These are phyloP conservation scores for Trachelus troglodyta DNA, from an alignment of 2,888 invertebrate genomes.

Conservation along the genomic window DNA sequence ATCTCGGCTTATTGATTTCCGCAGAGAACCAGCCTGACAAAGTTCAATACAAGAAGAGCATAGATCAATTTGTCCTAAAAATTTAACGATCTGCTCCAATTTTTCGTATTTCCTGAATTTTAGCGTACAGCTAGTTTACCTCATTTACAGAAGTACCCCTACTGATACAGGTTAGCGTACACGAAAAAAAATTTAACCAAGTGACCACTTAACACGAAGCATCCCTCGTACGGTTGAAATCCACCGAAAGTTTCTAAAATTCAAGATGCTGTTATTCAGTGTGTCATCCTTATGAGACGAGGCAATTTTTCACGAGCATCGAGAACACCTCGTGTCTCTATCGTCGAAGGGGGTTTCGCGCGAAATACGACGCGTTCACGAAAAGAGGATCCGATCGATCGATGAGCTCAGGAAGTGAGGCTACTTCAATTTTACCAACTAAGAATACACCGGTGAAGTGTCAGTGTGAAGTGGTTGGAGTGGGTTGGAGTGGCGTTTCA, in stretches of 20 bases:
- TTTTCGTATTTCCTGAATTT: neutral
- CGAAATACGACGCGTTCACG: conserved; percentile 4
- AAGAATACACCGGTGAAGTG: conserved; percentile 51
- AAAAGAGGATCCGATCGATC: conserved; percentile 51
- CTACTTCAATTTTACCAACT: conserved; percentile 58
- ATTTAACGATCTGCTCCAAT: neutral
- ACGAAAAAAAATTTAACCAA: conserved; percentile 45
- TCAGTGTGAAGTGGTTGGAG: conserved; percentile 3
- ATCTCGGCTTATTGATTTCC: conserved; percentile 57
- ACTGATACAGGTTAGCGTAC: conserved; percentile 19
- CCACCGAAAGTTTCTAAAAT: neutral
- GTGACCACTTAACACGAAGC: conserved; percentile 23
- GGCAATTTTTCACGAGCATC: neutral
- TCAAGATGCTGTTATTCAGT: neutral
- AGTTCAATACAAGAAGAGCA: neutral
- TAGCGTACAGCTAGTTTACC: neutral
- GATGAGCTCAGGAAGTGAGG: conserved; percentile 52
- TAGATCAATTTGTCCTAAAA: neutral
- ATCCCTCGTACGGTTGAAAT: neutral
- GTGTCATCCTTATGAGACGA: neutral
- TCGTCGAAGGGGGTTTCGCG: neutral
- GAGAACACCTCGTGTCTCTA: neutral
- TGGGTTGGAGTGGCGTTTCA: conserved; percentile 43
- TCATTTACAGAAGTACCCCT: neutral
- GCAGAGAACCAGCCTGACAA: conserved; percentile 28